Evolutionary conservation across 2,113 vertebrate genomes (phyloP), one percentile per base, ranked within the genome.

Genomic region (Enhydra lutris): DNA sequence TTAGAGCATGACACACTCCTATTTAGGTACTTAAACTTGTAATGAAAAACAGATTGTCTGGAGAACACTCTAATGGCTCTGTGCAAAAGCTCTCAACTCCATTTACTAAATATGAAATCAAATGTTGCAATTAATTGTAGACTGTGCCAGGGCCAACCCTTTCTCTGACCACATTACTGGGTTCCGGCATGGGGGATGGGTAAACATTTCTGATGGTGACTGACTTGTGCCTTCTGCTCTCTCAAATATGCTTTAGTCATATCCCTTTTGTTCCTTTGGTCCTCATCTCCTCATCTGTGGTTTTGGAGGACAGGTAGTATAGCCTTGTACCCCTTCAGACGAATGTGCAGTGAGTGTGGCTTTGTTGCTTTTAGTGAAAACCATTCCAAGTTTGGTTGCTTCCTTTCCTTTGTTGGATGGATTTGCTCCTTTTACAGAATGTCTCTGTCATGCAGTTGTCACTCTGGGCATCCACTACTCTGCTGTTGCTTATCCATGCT

Each of bases 21-120:
- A 97, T 95, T 94, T 88, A 92, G 83, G 69, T 82, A 95, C 96
- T 96, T 87, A 83, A 92, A 91, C 74, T 96, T 94, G 74, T 95
- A 97, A 96, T 98, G 52, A 55, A 55, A 52, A 94, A 84, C 9
- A 29, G 61, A 96, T 95, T 81, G 84, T 89, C 92, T 95, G 87
- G 97, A 97, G 94, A 95, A 90, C 52, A 83, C 45, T 78, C 61
- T 90, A 88, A 94, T 63, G 52, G 7, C 92, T 94, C 83, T 39
- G 67, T 50, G 55, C 74, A 96, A 96, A 95, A 92, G 90, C 87
- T 88, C 89, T 79, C 57, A 90, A 85, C 80, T 95, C 84, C 42
- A 88, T 81, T 92, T 81, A 71, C 95, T 96, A 96, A 91, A 76
- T 80, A 97, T 34, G 45, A 96, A 96, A 88, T 95, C 83, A 91